Evolutionary conservation across 2,797 vertebrate species (phyloP).

Genomic region (Buceros bicornis): DNA sequence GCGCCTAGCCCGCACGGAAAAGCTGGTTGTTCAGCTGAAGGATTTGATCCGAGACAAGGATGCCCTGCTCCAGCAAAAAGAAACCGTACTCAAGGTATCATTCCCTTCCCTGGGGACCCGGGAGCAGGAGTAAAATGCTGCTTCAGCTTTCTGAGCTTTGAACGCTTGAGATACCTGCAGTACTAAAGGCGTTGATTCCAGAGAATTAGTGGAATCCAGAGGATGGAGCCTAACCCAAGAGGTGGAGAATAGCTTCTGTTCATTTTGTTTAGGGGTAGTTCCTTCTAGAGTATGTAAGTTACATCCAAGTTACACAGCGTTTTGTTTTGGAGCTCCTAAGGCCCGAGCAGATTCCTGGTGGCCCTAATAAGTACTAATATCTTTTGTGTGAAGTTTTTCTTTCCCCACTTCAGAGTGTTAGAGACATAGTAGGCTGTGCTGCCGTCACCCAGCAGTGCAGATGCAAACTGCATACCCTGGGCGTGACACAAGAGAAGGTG

Average conservation of each 20-base stretch:
- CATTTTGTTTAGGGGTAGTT: neutral
- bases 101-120: neutral
- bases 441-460: neutral
- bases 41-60: conserved; percentile 91
- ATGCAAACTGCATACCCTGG: rapidly evolving
- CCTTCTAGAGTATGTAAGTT: neutral
- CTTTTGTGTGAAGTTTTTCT: neutral
- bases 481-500: neutral
- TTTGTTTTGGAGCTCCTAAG: neutral
- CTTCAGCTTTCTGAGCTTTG: neutral
- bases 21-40: conserved; percentile 91
- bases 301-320: neutral
- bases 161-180: neutral
- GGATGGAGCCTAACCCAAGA: neutral
- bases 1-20: conserved; percentile 88
- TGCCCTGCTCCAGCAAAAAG: conserved; percentile 83
- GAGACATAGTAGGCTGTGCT: neutral
- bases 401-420: neutral
- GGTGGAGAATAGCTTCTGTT: neutral
- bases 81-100: conserved; percentile 85
- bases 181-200: neutral
- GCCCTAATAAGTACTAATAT: neutral
- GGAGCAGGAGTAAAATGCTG: neutral
- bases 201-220: neutral
- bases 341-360: neutral